Percentiles rank a stretch among this genome's conserved stretches.
phyloP scores from a whole-genome alignment of 2,888 invertebrate species.

The Stictocephala bisonia region DNA sequence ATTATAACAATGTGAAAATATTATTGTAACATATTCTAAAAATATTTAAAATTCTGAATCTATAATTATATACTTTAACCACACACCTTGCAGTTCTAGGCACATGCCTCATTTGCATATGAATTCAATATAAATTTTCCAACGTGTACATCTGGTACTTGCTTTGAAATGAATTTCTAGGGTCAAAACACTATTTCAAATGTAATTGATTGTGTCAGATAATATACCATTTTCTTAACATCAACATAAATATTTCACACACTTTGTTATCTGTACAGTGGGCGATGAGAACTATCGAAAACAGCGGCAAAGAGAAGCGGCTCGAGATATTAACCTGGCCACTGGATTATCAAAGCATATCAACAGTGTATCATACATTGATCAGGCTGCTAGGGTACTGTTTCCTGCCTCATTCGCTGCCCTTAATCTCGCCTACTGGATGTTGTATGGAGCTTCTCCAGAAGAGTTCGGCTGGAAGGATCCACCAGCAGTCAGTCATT shows the following conservation, averaged over 20 bases:
- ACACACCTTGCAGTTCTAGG: no score
- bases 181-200: no score
- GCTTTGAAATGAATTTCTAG: no score
- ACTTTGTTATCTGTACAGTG: constrained; percentile 49
- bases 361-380: constrained; percentile 89
- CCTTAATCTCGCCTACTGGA: constrained; percentile 91
- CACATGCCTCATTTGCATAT: no score
- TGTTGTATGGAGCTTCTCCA: constrained; percentile 82
- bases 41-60: no score
- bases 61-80: no score
- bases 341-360: constrained; percentile 71
- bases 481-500: constrained; percentile 65
- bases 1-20: no score
- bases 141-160: no score
- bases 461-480: constrained; percentile 81
- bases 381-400: constrained; percentile 81
- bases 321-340: constrained; percentile 60
- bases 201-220: no score
- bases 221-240: no score
- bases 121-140: no score
- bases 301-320: constrained; percentile 79
- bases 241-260: neutral
- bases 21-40: no score
- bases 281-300: constrained; percentile 66
- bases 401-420: constrained; percentile 89